These are phyloP conservation scores for Andrena bicolor DNA, from an alignment of 2,888 invertebrate genomes.

Conservation along the genomic window DNA sequence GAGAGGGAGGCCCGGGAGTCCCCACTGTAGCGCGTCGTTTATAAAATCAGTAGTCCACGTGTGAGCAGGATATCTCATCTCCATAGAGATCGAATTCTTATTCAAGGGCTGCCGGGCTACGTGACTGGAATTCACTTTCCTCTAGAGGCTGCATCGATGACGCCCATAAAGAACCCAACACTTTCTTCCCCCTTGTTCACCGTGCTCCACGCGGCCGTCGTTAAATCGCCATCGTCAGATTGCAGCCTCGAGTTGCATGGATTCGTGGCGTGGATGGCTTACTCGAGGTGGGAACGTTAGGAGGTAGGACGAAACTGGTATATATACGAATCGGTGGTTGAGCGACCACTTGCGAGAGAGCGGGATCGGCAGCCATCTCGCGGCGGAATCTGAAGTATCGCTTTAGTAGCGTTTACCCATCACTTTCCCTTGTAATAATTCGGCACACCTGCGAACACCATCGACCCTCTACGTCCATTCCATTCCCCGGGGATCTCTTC, in stretches of 20 bases:
- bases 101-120: slow-evolving; percentile 56
- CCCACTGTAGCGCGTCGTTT: slow-evolving; percentile 28
- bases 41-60: slow-evolving; percentile 58
- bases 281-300: too few relatives aligned
- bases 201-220: not conserved
- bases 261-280: too few relatives aligned
- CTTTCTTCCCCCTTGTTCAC: not conserved
- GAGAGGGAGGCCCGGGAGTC: too few relatives aligned
- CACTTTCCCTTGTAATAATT: slow-evolving; percentile 29
- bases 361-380: too few relatives aligned
- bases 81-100: slow-evolving; percentile 69
- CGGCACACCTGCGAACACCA: slow-evolving; percentile 29
- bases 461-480: not conserved
- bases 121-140: slow-evolving; percentile 61
- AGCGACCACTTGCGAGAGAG: too few relatives aligned
- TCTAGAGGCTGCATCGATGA: slow-evolving; percentile 46
- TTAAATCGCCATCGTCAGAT: slow-evolving; percentile 32
- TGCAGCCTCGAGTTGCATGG: not conserved
- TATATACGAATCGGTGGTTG: too few relatives aligned
- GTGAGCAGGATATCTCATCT: slow-evolving; percentile 57
- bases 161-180: slow-evolving; percentile 45
- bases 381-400: not conserved
- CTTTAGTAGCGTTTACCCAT: slow-evolving; percentile 30
- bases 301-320: too few relatives aligned
- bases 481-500: slow-evolving; percentile 19